Evolutionary conservation across 2,797 vertebrate species (phyloP), one percentile per base, ranked within the genome.

Genomic region (Cyclura pinguis): DNA sequence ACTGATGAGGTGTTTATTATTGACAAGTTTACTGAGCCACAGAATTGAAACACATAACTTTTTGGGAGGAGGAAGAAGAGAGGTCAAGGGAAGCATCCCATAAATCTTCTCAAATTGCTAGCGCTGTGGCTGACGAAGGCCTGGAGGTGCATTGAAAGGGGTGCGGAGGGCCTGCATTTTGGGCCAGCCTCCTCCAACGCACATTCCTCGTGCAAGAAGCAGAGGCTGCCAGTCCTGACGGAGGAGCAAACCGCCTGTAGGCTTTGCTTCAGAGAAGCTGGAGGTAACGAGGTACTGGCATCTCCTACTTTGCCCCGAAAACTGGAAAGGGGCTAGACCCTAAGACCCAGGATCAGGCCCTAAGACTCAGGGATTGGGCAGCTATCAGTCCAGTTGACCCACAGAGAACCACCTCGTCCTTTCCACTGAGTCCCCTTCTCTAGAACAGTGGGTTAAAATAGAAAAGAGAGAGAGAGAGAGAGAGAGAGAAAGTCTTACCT

Each of bases 1-100:
- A 35, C 84, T n/a, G 85, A 42, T 62, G 85, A 29, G 85, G 5
- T 29, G 85, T 59, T 77, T 76, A 62, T 77, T 77, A 77, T 59
- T 62, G 85, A 76, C 85, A 57, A 73, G n/a, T 24, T 29, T 76
- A 59, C 72, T 76, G 85, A 76, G 85, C 72, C 73, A 32, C 52
- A 86, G 29, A 85, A 85, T 52, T 32, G 72, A 76, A 76, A 86
- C 29, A 47, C 20, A 42, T 57, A 42, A 76, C 22, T 76, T 52
- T 86, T 38, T 35, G 20, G 24, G 85, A 77, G 22, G 55, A 42
- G 73, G 20, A 32, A 74, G 69, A 32, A 1, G 3, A 72, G 0
- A 20, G 47, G 16, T 22, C 47, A 72, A 24, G 8, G 84, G 7
- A 57, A 27, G 55, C 52, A 42, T 29, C 52, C 10, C n/a, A 29